phyloP scores from a whole-genome alignment of 1,140 invertebrate genomes.

The Drosophila punjabiensis region DNA sequence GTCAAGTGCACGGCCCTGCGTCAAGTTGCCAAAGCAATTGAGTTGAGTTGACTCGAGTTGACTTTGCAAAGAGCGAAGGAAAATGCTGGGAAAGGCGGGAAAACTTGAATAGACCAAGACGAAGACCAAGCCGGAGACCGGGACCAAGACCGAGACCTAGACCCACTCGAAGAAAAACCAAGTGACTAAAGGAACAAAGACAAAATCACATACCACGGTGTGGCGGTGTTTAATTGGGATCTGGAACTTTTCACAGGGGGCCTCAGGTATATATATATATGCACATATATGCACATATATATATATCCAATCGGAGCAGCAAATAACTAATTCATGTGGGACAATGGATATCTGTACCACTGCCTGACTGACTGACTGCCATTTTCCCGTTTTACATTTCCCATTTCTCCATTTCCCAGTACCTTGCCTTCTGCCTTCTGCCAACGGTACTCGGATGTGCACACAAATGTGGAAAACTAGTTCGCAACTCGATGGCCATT shows the following conservation, averaged over 20 bases:
- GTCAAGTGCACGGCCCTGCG: conserved; percentile 58
- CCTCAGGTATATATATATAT: not conserved
- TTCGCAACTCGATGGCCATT: conserved; percentile 29
- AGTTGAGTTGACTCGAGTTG: conserved; percentile 48
- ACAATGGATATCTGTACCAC: conserved; percentile 50
- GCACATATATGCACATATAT: not conserved
- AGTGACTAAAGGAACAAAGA: conserved; percentile 9
- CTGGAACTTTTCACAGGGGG: conserved; percentile 49
- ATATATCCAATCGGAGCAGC: conserved; percentile 53
- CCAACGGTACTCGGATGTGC: conserved; percentile 20
- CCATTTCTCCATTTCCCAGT: conserved; percentile 9
- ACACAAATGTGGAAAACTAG: conserved; percentile 35
- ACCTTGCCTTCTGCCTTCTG: not conserved
- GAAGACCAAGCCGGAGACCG: conserved; percentile 1
- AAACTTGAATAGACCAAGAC: conserved; percentile 19
- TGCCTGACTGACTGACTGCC: conserved; percentile 18
- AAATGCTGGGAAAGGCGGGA: not conserved
- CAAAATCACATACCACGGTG: conserved; percentile 37
- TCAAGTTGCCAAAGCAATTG: conserved; percentile 65
- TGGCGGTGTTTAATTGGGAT: conserved; percentile 46
- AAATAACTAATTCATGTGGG: conserved; percentile 65
- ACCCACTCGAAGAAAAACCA: conserved; percentile 20
- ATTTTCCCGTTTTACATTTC: conserved; percentile 26
- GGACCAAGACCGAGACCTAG: conserved; percentile 10
- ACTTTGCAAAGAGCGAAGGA: conserved; percentile 6